These are phyloP conservation scores for Pseudorhiza aurosa DNA, from an alignment of 30 jellyfish, hydroid and myxozoan genomes.

Conservation along the genomic window DNA sequence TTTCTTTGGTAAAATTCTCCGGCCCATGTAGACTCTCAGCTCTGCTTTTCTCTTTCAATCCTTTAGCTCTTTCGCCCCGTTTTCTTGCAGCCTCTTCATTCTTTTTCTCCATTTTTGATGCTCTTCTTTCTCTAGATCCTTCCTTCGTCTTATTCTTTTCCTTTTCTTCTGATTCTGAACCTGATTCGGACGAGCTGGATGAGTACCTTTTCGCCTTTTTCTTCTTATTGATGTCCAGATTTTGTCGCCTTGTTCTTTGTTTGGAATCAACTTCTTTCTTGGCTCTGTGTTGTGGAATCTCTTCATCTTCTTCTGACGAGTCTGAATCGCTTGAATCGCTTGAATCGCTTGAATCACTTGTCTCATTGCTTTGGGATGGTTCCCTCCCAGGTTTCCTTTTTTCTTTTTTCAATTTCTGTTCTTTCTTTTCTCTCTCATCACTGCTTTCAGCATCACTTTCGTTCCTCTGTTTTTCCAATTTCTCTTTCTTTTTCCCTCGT, in stretches of 20 bases:
- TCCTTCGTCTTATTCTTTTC: neutral
- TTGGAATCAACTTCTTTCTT: neutral
- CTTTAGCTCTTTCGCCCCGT: neutral
- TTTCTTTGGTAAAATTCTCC: neutral
- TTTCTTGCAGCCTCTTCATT: neutral
- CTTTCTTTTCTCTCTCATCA: neutral
- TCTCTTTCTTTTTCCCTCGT: neutral
- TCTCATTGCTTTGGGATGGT: neutral
- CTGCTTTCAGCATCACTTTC: neutral
- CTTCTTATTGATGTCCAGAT: neutral
- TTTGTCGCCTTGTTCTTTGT: neutral
- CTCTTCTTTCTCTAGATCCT: neutral
- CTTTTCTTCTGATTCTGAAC: conserved; percentile 22
- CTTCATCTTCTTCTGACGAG: neutral
- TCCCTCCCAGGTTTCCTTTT: neutral
- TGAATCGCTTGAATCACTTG: neutral
- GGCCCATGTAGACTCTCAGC: neutral
- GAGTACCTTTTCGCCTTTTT: conserved; percentile 25
- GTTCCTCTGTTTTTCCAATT: neutral
- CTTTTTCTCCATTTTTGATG: neutral
- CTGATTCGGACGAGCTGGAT: conserved; percentile 13
- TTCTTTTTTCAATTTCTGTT: neutral
- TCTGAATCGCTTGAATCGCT: conserved; percentile 3
- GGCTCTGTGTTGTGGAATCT: neutral
- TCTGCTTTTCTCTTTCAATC: neutral